Evolutionary conservation across 2,113 vertebrate genomes (phyloP), one percentile per base, ranked within the genome.

Genomic region (Axis porcinus): DNA sequence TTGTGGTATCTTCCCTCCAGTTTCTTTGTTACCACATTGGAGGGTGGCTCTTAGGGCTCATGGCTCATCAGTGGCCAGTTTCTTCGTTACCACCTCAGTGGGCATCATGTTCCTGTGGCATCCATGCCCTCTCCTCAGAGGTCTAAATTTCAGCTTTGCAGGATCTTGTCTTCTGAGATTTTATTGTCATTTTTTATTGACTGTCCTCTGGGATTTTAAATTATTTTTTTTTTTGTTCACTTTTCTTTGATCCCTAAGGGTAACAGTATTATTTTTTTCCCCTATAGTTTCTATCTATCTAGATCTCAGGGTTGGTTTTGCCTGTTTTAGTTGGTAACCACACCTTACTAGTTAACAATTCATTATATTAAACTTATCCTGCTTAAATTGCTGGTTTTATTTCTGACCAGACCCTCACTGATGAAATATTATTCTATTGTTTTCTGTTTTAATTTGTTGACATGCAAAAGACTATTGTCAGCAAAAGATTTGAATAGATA

Each of bases 391-490:
- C 50, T 74, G 14, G 19, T 64, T 5, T 91, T 36, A 33, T 94
- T 95, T 74, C 57, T 94, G 74, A 89, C 47, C 91, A 43, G 67
- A 60, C 67, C 62, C 50, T 93, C 28, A 92, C 55, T 74, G 33
- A 70, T 94, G 60, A 97, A 96, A 79, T 97, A 70, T n/a, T 64
- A 70, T 89, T 76, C 33, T 96, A 1, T 78, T 50, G 28, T 76
- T 95, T 93, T 95, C 58, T 91, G 7, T 83, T 94, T 86, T 54
- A 64, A 81, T 86, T 81, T 94, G 58, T 60, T 87, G 36, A 30
- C 79, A 11, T 74, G n/a, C 45, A 89, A 78, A 93, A 96, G 30
- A 70, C 10, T 95, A 13, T 74, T 90, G 58, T 70, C 87, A 86
- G 79, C 36, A 86, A 97, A 86, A 92, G 0, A 13, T 86, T 86